phyloP scores from a whole-genome alignment of 2,113 vertebrate genomes.

The Megatriorchis doriae region DNA sequence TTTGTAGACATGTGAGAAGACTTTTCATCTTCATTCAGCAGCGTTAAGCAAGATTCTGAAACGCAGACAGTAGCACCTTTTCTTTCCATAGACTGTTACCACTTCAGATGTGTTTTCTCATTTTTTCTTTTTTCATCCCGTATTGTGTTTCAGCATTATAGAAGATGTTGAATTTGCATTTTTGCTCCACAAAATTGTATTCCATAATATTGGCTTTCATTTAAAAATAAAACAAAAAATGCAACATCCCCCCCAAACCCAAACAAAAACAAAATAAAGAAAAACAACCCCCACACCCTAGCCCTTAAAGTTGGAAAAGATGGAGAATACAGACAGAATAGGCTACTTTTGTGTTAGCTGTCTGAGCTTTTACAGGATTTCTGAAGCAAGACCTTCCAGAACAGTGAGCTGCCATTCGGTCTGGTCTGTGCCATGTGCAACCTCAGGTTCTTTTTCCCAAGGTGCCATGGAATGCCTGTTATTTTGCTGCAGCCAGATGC shows the following conservation, averaged over 20 bases:
- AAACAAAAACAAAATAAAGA: neutral
- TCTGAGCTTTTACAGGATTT: neutral
- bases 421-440: neutral
- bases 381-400: neutral
- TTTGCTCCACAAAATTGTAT: neutral
- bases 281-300: accelerated
- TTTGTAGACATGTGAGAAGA: neutral
- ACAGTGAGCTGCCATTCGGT: neutral
- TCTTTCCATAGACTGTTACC: neutral
- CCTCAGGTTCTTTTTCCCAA: neutral
- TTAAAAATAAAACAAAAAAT: neutral
- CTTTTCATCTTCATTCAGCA: neutral
- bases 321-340: neutral
- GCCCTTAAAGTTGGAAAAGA: neutral
- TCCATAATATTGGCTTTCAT: neutral
- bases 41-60: neutral
- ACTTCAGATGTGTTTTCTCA: neutral
- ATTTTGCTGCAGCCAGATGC: neutral
- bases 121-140: neutral
- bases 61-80: neutral
- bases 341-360: neutral
- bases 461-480: neutral
- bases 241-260: neutral
- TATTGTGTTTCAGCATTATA: neutral
- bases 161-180: neutral